Evolutionary conservation across 2,888 invertebrate species (phyloP).

Genomic region (Orgyia antiqua): DNA sequence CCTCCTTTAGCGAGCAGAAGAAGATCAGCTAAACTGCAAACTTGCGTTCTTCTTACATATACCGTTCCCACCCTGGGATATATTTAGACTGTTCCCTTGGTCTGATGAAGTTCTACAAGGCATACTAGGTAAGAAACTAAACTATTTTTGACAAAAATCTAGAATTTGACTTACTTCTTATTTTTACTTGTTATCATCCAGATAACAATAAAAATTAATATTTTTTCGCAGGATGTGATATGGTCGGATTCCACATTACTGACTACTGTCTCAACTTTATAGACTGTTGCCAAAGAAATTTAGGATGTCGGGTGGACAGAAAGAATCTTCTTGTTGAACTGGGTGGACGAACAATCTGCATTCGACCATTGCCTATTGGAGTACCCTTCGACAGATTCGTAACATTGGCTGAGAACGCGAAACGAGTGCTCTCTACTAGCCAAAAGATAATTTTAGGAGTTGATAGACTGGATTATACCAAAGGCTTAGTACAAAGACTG

Average conservation of each 20-base stretch:
- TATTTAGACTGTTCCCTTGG: conserved; percentile 93
- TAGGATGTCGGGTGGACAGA: conserved; percentile 92
- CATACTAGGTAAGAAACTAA: conserved; percentile 81
- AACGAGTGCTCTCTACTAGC: conserved; percentile 82
- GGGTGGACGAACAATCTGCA: conserved; percentile 89
- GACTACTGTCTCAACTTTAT: conserved; percentile 95
- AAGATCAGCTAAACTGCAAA: conserved; percentile 86
- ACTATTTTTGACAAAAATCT: no score
- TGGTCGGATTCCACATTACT: conserved; percentile 95
- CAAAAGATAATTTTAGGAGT: conserved; percentile 92
- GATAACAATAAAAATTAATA: background rate
- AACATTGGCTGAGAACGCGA: conserved; percentile 84
- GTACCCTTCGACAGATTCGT: conserved; percentile 93
- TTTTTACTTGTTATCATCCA: background rate
- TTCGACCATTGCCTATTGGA: conserved; percentile 91
- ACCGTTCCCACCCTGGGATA: conserved; percentile 96
- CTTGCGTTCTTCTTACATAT: conserved; percentile 96
- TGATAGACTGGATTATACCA: conserved; percentile 93
- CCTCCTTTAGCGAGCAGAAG: conserved; percentile 83
- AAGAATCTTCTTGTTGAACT: conserved; percentile 92
- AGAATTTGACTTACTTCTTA: no score
- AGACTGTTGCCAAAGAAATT: conserved; percentile 91
- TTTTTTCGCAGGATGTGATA: conserved; percentile 84
- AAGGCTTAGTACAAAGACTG: conserved; percentile 89
- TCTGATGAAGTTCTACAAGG: conserved; percentile 96